Evolutionary conservation across 2,888 invertebrate genomes (phyloP).

Genomic region (Drosophila diplacantha): DNA sequence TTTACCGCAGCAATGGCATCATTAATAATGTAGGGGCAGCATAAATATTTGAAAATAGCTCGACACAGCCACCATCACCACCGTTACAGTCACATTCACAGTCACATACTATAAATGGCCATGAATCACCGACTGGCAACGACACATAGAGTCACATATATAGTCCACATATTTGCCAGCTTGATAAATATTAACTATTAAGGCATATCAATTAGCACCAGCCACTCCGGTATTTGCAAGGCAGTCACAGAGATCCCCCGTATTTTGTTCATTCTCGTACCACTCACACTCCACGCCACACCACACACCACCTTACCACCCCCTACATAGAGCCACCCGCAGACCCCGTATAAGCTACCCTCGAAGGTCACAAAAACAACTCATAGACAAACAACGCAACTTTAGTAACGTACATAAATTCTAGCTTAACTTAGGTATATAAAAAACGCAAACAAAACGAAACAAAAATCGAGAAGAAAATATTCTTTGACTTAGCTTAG

Average conservation of each 20-base stretch:
- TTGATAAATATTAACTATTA: slow-evolving; percentile 34
- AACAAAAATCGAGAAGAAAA: slow-evolving; percentile 30
- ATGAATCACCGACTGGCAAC: slow-evolving; percentile 35
- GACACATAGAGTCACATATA: slow-evolving; percentile 18
- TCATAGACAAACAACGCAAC: slow-evolving; percentile 42
- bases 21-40: slow-evolving; percentile 48
- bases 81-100: slow-evolving; percentile 15
- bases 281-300: slow-evolving; percentile 12
- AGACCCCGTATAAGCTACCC: slow-evolving; percentile 8
- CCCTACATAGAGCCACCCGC: slow-evolving; percentile 3
- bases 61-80: slow-evolving; percentile 9
- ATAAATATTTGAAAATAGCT: slow-evolving; percentile 45
- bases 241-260: slow-evolving; percentile 27
- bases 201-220: slow-evolving; percentile 40
- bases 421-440: slow-evolving; percentile 45
- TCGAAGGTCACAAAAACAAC: slow-evolving; percentile 39
- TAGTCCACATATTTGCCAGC: slow-evolving; percentile 21
- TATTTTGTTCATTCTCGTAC: slow-evolving; percentile 28
- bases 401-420: slow-evolving; percentile 43
- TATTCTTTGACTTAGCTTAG: slow-evolving; percentile 50
- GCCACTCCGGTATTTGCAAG: slow-evolving; percentile 9
- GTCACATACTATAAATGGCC: slow-evolving; percentile 15
- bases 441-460: slow-evolving; percentile 31
- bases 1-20: slow-evolving; percentile 48
- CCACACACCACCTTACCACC: slow-evolving; percentile 5